Percentiles rank a stretch among this genome's conserved stretches.
Evolutionary conservation across 2,888 invertebrate species (phyloP).

Genomic region (Lamproptera curius): DNA sequence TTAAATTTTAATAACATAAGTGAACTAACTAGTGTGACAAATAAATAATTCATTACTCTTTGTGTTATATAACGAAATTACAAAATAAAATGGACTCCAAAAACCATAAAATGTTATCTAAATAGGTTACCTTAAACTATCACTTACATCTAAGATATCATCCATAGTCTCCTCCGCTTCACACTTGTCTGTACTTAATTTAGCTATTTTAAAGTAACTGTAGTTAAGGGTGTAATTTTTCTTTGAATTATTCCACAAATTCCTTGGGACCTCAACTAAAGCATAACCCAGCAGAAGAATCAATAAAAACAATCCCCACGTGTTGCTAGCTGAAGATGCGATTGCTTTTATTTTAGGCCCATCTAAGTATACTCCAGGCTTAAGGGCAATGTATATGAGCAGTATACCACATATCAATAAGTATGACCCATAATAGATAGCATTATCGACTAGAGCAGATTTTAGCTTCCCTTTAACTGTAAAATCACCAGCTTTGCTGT

Average conservation of each 20-base stretch:
- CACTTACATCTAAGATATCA: constrained; percentile 92
- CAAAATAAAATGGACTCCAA: no score
- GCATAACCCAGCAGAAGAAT: constrained; percentile 96
- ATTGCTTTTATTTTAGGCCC: constrained; percentile 97
- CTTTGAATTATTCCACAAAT: constrained; percentile 93
- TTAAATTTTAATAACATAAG: no score
- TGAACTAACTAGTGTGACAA: no score
- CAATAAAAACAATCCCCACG: constrained; percentile 98
- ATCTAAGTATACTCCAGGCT: constrained; percentile 92
- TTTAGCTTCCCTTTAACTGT: constrained; percentile 95
- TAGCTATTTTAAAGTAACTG: constrained; percentile 95
- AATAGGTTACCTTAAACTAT: constrained; percentile 19
- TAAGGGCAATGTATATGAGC: constrained; percentile 94
- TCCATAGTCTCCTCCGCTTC: constrained; percentile 98
- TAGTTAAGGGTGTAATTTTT: constrained; percentile 90
- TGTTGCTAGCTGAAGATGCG: constrained; percentile 98
- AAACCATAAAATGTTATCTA: no score
- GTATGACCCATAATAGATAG: constrained; percentile 98
- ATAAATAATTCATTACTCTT: no score
- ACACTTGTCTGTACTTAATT: constrained; percentile 95
- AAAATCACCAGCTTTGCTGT: constrained; percentile 98
- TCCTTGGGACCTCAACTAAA: constrained; percentile 95
- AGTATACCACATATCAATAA: constrained; percentile 95
- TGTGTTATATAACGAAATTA: no score
- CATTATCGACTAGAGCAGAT: constrained; percentile 97